Base-by-base conservation (phyloP, 2,113 vertebrate genomes). In the Phalacrocorax aristotelis region DNA sequence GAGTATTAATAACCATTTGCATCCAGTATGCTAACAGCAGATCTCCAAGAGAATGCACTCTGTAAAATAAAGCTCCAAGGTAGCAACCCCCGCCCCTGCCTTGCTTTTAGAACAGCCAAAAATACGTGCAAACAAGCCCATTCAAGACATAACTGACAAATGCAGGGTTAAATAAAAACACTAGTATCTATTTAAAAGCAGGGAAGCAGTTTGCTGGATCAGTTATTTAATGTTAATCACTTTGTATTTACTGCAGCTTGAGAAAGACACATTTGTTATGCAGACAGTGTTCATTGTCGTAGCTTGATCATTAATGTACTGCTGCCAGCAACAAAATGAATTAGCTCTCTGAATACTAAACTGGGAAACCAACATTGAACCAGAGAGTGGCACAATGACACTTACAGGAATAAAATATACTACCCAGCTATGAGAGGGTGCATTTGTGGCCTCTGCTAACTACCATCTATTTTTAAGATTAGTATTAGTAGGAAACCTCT, bases 231-330 rank as follows among this genome's bases (percentile, higher is more conserved):
- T 96, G 96, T 98, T 98, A 97, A 98, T 98, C 97, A 96, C 95
- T 98, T 87, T 95, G 94, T 98, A 96, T 98, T 97, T 97, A 97
- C 97, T 96, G 98, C 96, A 95, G 95, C 97, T 97, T 76, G 83
- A 97, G 97, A 98, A 98, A 98, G 97, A 95, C 95, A 5, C 91
- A 95, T 98, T 98, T 98, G 98, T 98, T 97, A 98, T 98, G 97
- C 98, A 97, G 97, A 98, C 97, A 97, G 97, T 96, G 98, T 97
- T 97, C 98, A 96, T 97, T 97, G 97, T 98, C 69, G 79, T 97
- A 82, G 95, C 91, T 95, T 95, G 96, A 97, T 97, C 96, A 96
- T 96, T 97, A 98, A 98, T 96, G 98, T 95, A 93, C 96, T 81
- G 76, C 96, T 94, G 96, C 94, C 95, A 95, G 97, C 96, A 96